Evolutionary conservation across 2,113 vertebrate genomes (phyloP).

Genomic region (Nansenia antarctica): DNA sequence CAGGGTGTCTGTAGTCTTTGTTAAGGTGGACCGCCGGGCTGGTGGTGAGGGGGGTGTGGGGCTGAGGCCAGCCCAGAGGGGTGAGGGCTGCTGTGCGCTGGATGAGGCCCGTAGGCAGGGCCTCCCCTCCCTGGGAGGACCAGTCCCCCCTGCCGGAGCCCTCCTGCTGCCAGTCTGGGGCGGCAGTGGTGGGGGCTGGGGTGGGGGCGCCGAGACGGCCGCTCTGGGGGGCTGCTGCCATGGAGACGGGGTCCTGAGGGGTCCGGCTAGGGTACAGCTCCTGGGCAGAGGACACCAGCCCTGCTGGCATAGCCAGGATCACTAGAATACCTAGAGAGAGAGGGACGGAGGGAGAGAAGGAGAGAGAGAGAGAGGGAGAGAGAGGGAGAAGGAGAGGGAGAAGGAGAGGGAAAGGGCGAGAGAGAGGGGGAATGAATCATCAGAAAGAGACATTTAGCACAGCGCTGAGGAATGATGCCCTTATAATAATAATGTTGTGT

Average conservation of each 20-base stretch:
- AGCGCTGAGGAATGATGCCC: too few species aligned
- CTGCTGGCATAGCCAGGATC: conserved; percentile 88
- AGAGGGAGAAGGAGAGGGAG: not conserved
- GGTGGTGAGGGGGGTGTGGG: not conserved
- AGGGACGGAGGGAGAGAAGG: not conserved
- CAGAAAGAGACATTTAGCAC: too few species aligned
- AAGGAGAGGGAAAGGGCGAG: too few species aligned
- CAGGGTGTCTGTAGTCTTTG: not conserved
- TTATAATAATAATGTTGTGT: too few species aligned
- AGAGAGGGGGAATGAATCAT: not conserved
- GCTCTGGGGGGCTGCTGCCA: conserved; percentile 73
- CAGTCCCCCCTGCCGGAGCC: conserved; percentile 64
- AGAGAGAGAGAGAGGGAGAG: conserved; percentile 18
- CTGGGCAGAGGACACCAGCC: conserved; percentile 83
- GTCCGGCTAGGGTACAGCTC: conserved; percentile 78
- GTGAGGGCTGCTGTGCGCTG: conserved; percentile 24
- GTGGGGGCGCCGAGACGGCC: conserved; percentile 54
- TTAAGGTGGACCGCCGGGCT: conserved; percentile 10
- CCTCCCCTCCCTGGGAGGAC: conserved; percentile 30
- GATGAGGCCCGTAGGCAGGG: conserved; percentile 24
- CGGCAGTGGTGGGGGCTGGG: conserved; percentile 15
- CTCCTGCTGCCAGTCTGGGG: conserved; percentile 51
- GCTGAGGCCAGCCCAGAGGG: conserved; percentile 23
- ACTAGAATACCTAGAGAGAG: conserved; percentile 84
- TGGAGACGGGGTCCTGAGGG: conserved; percentile 76